Evolutionary conservation across 2,888 invertebrate species (phyloP).

Genomic region (Polylopha cassiicola): DNA sequence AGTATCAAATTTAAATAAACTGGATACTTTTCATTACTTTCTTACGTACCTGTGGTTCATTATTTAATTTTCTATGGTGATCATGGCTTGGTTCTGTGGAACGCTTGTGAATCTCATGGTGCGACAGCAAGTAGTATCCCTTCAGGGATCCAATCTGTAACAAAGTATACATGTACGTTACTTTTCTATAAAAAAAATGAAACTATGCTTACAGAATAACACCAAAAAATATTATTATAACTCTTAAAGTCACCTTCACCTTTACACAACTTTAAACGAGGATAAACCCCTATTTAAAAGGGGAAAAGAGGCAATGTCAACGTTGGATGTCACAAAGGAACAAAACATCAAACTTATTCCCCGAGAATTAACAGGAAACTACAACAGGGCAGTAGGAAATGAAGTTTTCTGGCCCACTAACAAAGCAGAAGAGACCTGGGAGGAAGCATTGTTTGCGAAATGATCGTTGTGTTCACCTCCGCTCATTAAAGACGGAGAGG

Average conservation of each 20-base stretch:
- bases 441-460: too few relatives aligned
- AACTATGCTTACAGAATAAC: too few relatives aligned
- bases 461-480: too few relatives aligned
- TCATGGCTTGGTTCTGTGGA: slow-evolving; percentile 86
- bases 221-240: too few relatives aligned
- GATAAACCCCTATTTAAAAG: too few relatives aligned
- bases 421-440: neutral
- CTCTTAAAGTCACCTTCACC: too few relatives aligned
- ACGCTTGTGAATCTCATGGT: slow-evolving; percentile 89
- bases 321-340: too few relatives aligned
- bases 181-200: neutral
- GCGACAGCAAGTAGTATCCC: slow-evolving; percentile 91
- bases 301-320: too few relatives aligned
- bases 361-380: slow-evolving; percentile 6
- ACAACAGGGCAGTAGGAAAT: slow-evolving; percentile 1
- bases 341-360: too few relatives aligned
- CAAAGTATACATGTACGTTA: slow-evolving; percentile 34
- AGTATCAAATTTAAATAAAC: neutral
- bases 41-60: slow-evolving; percentile 77
- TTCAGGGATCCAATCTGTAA: slow-evolving; percentile 94
- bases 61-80: slow-evolving; percentile 86
- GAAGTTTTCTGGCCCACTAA: neutral
- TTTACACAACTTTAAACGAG: too few relatives aligned
- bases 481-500: too few relatives aligned
- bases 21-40: neutral